phyloP scores from a whole-genome alignment of 1,140 invertebrate genomes.

The Neocloeon triangulifer region DNA sequence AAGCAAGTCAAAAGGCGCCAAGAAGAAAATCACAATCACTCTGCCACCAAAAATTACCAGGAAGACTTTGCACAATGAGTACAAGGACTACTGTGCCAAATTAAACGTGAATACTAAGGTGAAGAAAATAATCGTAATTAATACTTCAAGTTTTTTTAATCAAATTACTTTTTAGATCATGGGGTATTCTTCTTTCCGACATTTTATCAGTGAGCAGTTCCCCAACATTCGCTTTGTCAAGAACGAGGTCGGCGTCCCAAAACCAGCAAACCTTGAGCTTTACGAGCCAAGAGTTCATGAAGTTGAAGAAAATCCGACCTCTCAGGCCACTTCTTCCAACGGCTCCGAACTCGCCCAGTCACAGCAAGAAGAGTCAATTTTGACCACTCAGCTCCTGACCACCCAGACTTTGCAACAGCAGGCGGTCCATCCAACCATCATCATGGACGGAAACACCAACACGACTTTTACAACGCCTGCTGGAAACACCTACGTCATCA shows the following conservation, averaged over 20 bases:
- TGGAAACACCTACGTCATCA: too few species aligned
- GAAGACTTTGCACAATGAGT: conserved; percentile 46
- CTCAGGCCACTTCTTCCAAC: not conserved
- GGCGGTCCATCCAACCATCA: too few species aligned
- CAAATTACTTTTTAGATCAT: conserved; percentile 35
- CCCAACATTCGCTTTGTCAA: conserved; percentile 52
- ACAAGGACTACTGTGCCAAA: conserved; percentile 40
- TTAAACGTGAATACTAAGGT: too few species aligned
- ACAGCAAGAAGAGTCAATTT: conserved; percentile 20
- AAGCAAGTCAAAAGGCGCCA: conserved; percentile 15
- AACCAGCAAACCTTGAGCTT: too few species aligned
- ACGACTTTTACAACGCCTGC: conserved; percentile 14
- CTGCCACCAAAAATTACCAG: conserved; percentile 41
- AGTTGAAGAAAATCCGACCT: conserved; percentile 14
- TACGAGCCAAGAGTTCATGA: conserved; percentile 22
- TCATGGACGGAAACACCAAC: too few species aligned
- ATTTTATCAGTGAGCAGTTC: conserved; percentile 61
- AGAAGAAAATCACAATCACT: conserved; percentile 29
- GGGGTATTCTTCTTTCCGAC: conserved; percentile 55
- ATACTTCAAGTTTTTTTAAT: too few species aligned
- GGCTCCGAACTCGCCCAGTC: conserved; percentile 22
- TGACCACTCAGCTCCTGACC: too few species aligned
- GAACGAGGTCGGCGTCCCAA: conserved; percentile 29
- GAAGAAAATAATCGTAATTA: too few species aligned
- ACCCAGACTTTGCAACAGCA: too few species aligned